phyloP scores from a whole-genome alignment of 92 coral and sea anemone genomes.

The Nematostella vectensis region DNA sequence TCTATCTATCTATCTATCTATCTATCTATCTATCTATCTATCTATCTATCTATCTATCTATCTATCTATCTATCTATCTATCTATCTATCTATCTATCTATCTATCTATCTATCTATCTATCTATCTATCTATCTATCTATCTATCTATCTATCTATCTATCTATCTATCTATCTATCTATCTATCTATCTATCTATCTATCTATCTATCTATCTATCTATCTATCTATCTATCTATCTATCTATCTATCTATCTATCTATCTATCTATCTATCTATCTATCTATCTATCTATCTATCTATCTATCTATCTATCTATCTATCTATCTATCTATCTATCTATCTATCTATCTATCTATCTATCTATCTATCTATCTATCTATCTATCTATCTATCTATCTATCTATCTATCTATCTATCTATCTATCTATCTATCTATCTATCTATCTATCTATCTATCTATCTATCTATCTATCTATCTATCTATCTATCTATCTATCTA shows the following conservation, averaged over 20 bases:
- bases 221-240: no score
- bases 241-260: no score
- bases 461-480: slow-evolving; percentile 10
- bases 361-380: slow-evolving; percentile 9
- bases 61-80: slow-evolving; percentile 3
- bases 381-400: slow-evolving; percentile 10
- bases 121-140: slow-evolving; percentile 2
- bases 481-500: slow-evolving; percentile 9
- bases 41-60: slow-evolving; percentile 2
- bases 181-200: no score
- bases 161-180: slow-evolving; percentile 3
- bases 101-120: slow-evolving; percentile 3
- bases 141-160: slow-evolving; percentile 1
- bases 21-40: no score
- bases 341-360: slow-evolving; percentile 10
- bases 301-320: no score
- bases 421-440: slow-evolving; percentile 10
- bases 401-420: slow-evolving; percentile 7
- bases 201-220: no score
- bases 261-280: no score
- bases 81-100: slow-evolving; percentile 2
- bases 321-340: no score
- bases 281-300: no score
- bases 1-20: no score
- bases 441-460: slow-evolving; percentile 9